Percentiles rank a stretch among this genome's conserved stretches.
Evolutionary conservation across 2,113 vertebrate species (phyloP).

Genomic region (Brachyhypopomus gauderio): DNA sequence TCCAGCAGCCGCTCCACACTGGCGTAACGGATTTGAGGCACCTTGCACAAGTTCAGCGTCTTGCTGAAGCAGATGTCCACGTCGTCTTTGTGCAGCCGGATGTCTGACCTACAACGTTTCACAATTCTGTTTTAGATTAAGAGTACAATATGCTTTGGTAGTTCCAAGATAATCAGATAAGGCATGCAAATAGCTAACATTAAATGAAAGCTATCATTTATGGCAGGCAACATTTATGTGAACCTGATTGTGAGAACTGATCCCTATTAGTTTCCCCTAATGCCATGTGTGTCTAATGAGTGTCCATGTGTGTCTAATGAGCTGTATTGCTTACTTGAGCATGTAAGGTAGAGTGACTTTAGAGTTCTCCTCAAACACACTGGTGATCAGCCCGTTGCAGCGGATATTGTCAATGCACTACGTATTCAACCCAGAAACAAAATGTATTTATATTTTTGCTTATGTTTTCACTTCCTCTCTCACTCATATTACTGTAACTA

Average conservation of each 20-base stretch:
- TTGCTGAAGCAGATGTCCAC: constrained; percentile 97
- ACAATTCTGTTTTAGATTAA: neutral
- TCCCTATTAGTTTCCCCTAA: no score
- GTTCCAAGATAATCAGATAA: neutral
- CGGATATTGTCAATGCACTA: constrained; percentile 97
- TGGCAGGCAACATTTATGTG: neutral
- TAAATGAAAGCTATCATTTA: neutral
- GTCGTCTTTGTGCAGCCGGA: constrained; percentile 90
- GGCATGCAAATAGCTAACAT: neutral
- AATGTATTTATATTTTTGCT: neutral
- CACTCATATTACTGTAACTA: neutral
- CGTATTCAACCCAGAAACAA: constrained; percentile 17
- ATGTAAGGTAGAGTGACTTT: constrained; percentile 97
- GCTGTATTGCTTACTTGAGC: constrained; percentile 87
- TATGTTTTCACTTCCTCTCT: constrained; percentile 1
- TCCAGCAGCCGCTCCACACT: constrained; percentile 93
- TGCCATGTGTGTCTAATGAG: neutral
- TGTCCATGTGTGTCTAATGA: neutral
- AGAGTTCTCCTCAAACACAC: constrained; percentile 97
- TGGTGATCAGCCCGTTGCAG: constrained; percentile 96
- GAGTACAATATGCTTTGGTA: neutral
- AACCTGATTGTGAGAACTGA: neutral
- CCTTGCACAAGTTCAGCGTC: constrained; percentile 96
- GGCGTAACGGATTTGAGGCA: constrained; percentile 94
- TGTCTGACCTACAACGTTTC: constrained; percentile 78